Base-by-base conservation (phyloP, 1,140 invertebrate genomes). In the Polypedilum vanderplanki region DNA sequence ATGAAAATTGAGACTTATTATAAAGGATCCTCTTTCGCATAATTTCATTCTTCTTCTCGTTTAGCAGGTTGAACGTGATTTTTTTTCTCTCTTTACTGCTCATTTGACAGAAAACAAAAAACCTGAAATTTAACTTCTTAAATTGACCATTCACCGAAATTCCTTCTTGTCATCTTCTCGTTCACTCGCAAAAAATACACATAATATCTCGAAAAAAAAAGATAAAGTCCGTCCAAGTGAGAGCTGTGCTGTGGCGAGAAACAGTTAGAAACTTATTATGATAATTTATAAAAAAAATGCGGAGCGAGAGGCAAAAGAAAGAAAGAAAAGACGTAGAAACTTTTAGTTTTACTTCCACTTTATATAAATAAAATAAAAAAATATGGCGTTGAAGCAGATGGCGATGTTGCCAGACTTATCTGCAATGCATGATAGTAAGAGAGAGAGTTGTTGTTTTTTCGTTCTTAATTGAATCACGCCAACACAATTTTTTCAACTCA, bases 231-330 rank as follows among this genome's bases (percentile, higher is more conserved):
- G 17, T 70, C 20, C 65, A 70, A 70, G 65, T 18, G 8, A 70
- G 9, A 18, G 9, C 64, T 17, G 7, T 7, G 18, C 64, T 20
- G 20, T 18, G 65, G 65, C 65, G 65, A 70, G 18, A 18, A 70
- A 70, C 65, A 70, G 65, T 70, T 70, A 70, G 65, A 70, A 70
- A 70, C 20, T 70, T 70, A 57, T 57, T 57, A 70, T 70, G 65
- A 70, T 70, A 70, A 70, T 70, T 70, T 70, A 18, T 57, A 57
- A n/a, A n/a, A 4, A 57, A n/a, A n/a, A 15, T n/a, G 46, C 46
- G 46, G 15, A n/a, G 46, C n/a, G 46, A 57, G 46, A 57, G 12
- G 46, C 4, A 57, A 57, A n/a, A 57, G 46, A 57, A 46, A 46
- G 41, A 46, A n/a, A 57, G 46, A 57, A 57, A 4, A 46, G 41